A percentile compares a stretch with the other conserved stretches of the same genome.
phyloP scores from a whole-genome alignment of 2,797 vertebrate genomes.

The Eptatretus atami region DNA sequence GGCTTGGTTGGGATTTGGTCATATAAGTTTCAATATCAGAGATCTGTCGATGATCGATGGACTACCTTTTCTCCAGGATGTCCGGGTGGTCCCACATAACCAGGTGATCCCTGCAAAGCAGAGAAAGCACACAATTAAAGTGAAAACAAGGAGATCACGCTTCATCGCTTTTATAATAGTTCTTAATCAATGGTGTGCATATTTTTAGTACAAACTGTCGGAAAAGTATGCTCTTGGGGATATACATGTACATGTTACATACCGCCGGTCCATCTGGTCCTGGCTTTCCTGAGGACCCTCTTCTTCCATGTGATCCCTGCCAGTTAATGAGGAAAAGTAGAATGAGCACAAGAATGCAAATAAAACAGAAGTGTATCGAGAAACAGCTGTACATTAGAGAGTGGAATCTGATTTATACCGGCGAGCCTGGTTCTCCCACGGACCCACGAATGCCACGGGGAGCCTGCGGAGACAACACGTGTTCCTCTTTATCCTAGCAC shows the following conservation, averaged over 20 bases:
- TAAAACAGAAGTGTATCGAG: too few species aligned
- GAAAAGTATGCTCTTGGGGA: background rate
- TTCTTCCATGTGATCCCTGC: constrained; percentile 10
- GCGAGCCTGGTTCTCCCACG: constrained; percentile 10
- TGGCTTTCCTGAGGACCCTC: constrained; percentile 10
- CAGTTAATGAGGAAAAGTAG: constrained; percentile 6
- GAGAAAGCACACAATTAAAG: background rate
- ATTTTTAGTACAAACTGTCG: background rate
- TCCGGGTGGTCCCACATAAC: constrained; percentile 9
- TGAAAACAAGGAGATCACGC: background rate
- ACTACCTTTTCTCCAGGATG: constrained; percentile 10
- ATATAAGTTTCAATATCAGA: background rate
- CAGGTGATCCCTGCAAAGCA: constrained; percentile 6
- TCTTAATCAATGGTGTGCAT: background rate
- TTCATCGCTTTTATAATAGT: background rate
- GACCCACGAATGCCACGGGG: constrained; percentile 8
- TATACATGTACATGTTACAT: background rate
- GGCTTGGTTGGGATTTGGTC: background rate
- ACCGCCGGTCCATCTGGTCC: constrained; percentile 10
- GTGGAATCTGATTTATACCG: constrained; percentile 8
- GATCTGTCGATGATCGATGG: background rate
- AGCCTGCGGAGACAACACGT: constrained; percentile 8
- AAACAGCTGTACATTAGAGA: background rate
- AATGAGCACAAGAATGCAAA: background rate
- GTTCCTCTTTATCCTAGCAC: too few species aligned